Evolutionary conservation across 2,888 invertebrate species (phyloP), one percentile per base, ranked within the genome.

Genomic region (Gymnoscelis rufifasciata): DNA sequence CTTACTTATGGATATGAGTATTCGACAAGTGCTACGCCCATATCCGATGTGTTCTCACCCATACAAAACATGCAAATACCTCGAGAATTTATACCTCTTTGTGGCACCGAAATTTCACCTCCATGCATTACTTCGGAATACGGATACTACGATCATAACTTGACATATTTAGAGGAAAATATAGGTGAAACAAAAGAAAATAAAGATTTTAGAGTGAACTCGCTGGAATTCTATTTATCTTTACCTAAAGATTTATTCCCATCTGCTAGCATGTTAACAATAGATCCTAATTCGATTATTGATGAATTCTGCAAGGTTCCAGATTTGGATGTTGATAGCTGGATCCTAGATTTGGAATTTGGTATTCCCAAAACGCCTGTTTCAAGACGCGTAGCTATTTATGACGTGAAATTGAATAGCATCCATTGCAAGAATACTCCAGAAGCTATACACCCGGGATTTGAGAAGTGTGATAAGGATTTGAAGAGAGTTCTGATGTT

Each of bases 291-390:
- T 69, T 59, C 64, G 1, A 54, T 83, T 1, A 80, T 84, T 54
- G 74, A 83, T 56, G 72, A 71, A 36, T 69, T 83, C 26, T 84
- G 83, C 53, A 74, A 63, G 56, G 29, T 70, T 13, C n/a, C 56
- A 0, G 57, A 71, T 56, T 28, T 80, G 2, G 40, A 52, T 12
- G 58, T 54, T 12, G 67, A 79, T 40, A 50, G 69, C 26, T 83
- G 82, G 83, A 58, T 84, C 26, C 56, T 83, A 42, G 83, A 84
- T 54, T 59, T 83, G 11, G 83, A 83, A 48, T 78, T 76, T 49
- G 82, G 82, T 7, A 52, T 78, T 6, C 74, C 77, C 0, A 74
- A 60, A 47, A 52, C 45, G 15, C 62, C 72, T 12, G 60, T 68
- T 1, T 68, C 70, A 0, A 69, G 78, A 31, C 66, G 67, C 0